These are phyloP conservation scores for Oryctolagus cuniculus DNA, from an alignment of 2,113 vertebrate genomes.

Conservation along the genomic window mOryCun1.1 NC_091432.1:148875501-148876000, in stretches of 20 bases:
- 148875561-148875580: constrained; percentile 60
- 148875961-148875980: neutral
- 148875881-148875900: neutral
- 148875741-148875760: constrained; percentile 53
- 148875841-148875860: neutral
- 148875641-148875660: constrained; percentile 87
- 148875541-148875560: constrained; percentile 25
- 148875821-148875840: neutral
- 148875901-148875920: neutral
- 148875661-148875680: constrained; percentile 84
- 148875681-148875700: constrained; percentile 71
- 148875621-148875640: constrained; percentile 86
- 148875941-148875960: neutral
- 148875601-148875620: constrained; percentile 74
- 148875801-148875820: neutral
- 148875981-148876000: neutral
- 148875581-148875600: constrained; percentile 69
- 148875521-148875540: constrained; percentile 70
- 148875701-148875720: constrained; percentile 81
- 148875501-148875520: constrained; percentile 76
- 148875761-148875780: constrained; percentile 44
- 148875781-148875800: neutral
- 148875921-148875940: neutral
- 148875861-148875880: neutral
- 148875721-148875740: constrained; percentile 62